These are phyloP conservation scores for Tor tambroides DNA, from an alignment of 2,113 vertebrate species.

Conservation along the genomic window DNA sequence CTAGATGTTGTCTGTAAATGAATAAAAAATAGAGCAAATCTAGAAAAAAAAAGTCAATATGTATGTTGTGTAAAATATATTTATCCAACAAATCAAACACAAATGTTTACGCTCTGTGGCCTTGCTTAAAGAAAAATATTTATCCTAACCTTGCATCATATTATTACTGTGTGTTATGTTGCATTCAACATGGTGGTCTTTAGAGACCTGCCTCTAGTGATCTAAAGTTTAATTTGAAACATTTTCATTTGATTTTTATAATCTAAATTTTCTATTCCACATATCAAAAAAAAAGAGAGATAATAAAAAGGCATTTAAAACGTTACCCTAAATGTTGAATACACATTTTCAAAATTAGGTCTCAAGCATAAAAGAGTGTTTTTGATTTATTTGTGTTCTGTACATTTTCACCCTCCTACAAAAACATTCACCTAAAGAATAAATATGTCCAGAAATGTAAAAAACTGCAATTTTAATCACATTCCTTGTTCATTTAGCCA, in stretches of 20 bases:
- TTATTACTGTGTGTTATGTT: not conserved
- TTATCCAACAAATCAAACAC: not conserved
- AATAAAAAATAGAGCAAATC: too few species aligned
- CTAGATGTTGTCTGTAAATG: not conserved
- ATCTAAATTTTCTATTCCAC: not conserved
- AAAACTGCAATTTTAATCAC: not conserved
- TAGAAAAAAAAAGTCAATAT: not conserved
- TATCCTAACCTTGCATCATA: not conserved
- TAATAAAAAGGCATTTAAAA: not conserved
- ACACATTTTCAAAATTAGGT: not conserved
- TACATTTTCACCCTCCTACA: not conserved
- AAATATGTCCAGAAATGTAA: not conserved
- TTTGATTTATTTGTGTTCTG: not conserved
- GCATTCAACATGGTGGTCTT: not conserved
- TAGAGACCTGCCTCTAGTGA: too few species aligned
- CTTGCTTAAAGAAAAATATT: not conserved
- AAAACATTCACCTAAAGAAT: not conserved
- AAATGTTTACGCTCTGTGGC: not conserved
- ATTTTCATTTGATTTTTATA: not conserved
- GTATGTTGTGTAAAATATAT: not conserved
- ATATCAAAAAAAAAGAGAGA: not conserved
- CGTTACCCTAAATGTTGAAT: not conserved
- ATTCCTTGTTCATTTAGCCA: not conserved
- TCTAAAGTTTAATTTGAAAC: not conserved
- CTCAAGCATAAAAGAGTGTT: not conserved